Evolutionary conservation across 1,140 invertebrate species (phyloP), one percentile per base, ranked within the genome.

Genomic region (Drosophila varians): DNA sequence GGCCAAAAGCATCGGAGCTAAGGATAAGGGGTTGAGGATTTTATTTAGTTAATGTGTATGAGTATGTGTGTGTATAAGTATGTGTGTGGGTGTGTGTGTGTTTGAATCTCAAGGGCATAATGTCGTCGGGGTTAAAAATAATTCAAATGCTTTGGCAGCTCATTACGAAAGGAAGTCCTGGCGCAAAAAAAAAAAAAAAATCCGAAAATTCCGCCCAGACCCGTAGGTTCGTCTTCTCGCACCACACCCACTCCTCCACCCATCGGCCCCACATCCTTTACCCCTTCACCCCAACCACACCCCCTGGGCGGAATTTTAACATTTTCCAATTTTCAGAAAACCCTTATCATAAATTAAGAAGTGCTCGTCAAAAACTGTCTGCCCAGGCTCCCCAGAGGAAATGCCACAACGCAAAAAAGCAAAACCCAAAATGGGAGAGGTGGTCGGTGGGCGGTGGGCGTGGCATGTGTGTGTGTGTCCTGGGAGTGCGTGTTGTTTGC

Each of bases 301-400:
- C 18, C 19, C 23, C 16, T 11, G 9, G 26, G n/a, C n/a, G n/a
- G 45, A 77, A 87, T 87, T 86, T 86, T 75, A 86, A 86, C 83
- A 89, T 90, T 90, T 89, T 89, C 77, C 77, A 83, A 89, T 90
- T 90, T 89, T 89, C 82, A 54, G 53, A 80, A 89, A 89, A 88
- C 87, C 87, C 87, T 89, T 89, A 89, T 89, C 87, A 89, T 89
- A 89, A 89, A 89, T 89, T 90, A 89, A 89, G 87, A 87, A 87
- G 82, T 82, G 82, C 82, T 87, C 82, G 82, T 87, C 82, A 87
- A 87, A 87, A 87, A 88, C 82, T 87, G 82, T 88, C 82, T 87
- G 74, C 65, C 73, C 71, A 57, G 49, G 43, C 49, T 75, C 62
- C 83, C 64, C 68, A 45, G 71, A 60, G 66, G 12, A 28, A 47